phyloP scores from a whole-genome alignment of 2,113 vertebrate species.

The Ceuthmochares aereus region DNA sequence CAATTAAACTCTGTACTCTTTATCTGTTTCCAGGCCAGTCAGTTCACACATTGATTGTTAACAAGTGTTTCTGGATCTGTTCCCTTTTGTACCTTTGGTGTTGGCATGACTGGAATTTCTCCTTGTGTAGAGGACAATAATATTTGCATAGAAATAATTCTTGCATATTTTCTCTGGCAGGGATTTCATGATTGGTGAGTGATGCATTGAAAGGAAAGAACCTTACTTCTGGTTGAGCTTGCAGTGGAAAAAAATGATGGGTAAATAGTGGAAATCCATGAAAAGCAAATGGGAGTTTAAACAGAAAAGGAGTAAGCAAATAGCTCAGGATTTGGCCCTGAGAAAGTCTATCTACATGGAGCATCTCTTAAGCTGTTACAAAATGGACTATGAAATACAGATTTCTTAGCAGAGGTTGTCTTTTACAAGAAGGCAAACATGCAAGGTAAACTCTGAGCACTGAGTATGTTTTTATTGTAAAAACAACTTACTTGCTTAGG shows the following conservation, averaged over 20 bases:
- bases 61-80: not conserved
- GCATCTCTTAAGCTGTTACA: not conserved
- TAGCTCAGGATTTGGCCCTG: not conserved
- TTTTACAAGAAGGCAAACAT: slow-evolving; percentile 1
- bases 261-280: not conserved
- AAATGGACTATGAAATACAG: not conserved
- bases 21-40: not conserved
- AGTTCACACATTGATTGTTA: not conserved
- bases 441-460: not conserved
- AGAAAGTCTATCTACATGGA: not conserved
- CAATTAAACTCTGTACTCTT: not conserved
- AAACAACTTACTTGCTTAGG: slow-evolving; percentile 1
- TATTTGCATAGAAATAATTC: not conserved
- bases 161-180: not conserved
- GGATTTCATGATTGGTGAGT: not conserved
- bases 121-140: not conserved
- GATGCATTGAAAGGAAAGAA: not conserved
- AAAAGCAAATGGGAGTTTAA: not conserved
- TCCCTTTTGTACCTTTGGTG: not conserved
- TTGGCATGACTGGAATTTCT: not conserved
- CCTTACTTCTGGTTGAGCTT: not conserved
- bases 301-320: not conserved
- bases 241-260: not conserved
- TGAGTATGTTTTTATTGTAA: not conserved
- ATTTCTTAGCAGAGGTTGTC: not conserved